Base-by-base conservation (phyloP, 2,888 invertebrate genomes). In the Pterostichus niger region DNA sequence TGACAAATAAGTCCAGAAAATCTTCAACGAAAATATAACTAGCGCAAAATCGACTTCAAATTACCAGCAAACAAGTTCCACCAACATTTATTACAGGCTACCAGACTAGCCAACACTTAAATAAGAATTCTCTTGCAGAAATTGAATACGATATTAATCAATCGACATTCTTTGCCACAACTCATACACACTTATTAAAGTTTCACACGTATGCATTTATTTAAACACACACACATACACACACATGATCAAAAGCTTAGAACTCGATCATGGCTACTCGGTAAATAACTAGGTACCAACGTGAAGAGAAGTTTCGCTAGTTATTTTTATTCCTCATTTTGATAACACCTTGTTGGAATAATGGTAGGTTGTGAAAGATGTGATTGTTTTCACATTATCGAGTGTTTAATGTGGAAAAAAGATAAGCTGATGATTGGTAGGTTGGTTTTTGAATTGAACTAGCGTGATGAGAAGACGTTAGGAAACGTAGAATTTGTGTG, bases 121-220 rank as follows among this genome's bases (percentile, higher is more conserved):
- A 75, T 52, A 73, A 73, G 73, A 73, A 75, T 75, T n/a, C 75
- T n/a, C 49, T 46, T 11, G 75, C 75, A 75, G 75, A 75, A 75
- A 75, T 75, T 75, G 75, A 75, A 75, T 75, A 75, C 75, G 75
- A 75, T 75, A 75, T 75, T 75, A 75, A 75, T 75, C 75, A 75
- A 75, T 75, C 52, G 75, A 31, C 49, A 49, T 64, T 64, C 64
- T 33, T 31, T 35, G 6, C 33, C n/a, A 64, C 35, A 31, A 49
- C 75, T 49, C 75, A 75, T 75, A 52, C 75, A 52, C 75, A 52
- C 75, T 75, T 75, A 75, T 75, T 75, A 75, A 75, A 33, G 75
- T 75, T 52, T 49, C 49, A 52, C 75, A 75, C 52, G 52, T 75
- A 75, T 24, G 75, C 52, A 52, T 52, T 75, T 33, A 75, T 75